Conservation (phyloP, 2,888 invertebrate species). For the Cephus sareptanus region DNA sequence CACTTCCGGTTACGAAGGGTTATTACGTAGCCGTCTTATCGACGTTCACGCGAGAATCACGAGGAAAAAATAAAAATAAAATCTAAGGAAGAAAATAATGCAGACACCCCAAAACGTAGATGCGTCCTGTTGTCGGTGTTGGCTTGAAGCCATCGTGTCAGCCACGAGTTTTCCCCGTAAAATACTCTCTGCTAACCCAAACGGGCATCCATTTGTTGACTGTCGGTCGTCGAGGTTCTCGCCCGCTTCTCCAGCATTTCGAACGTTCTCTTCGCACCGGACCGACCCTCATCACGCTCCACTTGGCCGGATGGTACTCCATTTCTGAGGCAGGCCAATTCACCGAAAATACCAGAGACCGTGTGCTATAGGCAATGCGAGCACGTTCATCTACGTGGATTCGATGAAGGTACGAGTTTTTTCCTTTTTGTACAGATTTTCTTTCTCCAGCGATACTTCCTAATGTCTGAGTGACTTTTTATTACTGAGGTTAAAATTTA, state of each 20-base stretch:
- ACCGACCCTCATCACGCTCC: conserved; percentile 14
- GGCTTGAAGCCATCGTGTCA: conserved; percentile 2
- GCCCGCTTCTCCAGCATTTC: conserved; percentile 7
- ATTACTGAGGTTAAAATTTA: not conserved
- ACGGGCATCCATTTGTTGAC: conserved; percentile 57
- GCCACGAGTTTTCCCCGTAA: conserved; percentile 42
- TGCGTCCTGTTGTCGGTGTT: not conserved
- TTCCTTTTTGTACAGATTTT: conserved; percentile 38
- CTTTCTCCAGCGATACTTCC: not conserved
- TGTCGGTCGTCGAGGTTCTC: conserved; percentile 42
- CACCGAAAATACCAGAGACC: conserved; percentile 43
- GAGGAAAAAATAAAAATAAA: not conserved
- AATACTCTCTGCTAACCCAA: conserved; percentile 54
- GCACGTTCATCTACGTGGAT: not conserved
- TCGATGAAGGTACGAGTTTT: not conserved
- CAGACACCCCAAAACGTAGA: not conserved
- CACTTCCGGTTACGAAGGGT: not conserved
- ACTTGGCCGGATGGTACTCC: conserved; percentile 22
- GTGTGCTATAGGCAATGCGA: not conserved
- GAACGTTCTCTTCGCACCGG: conserved; percentile 9
- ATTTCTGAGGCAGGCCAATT: conserved; percentile 61
- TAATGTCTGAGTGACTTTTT: not conserved
- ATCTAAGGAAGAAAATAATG: not conserved
- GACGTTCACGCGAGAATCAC: not conserved
- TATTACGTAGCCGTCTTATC: not conserved